phyloP scores from a whole-genome alignment of 2,888 invertebrate genomes.

The Embidobia sp. region DNA sequence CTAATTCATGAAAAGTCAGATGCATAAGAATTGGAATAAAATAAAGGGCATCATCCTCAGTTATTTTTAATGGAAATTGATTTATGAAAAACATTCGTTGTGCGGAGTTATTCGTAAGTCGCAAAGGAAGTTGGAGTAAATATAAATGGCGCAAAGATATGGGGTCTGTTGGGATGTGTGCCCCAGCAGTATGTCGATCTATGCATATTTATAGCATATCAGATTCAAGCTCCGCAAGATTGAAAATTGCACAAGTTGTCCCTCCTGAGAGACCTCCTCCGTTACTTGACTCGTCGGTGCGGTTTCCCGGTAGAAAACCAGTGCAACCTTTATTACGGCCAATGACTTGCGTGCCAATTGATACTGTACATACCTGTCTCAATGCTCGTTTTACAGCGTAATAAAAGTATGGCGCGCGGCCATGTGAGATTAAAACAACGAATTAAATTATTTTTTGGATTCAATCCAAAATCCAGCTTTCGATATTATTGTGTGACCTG shows the following conservation, averaged over 20 bases:
- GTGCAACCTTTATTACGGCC: conserved; percentile 28
- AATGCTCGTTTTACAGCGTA: conserved; percentile 28
- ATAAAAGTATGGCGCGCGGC: conserved; percentile 36
- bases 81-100: conserved; percentile 39
- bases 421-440: conserved; percentile 43
- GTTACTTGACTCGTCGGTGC: conserved; percentile 31
- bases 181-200: conserved; percentile 43
- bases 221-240: conserved; percentile 49
- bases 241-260: conserved; percentile 52
- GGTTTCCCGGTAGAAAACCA: conserved; percentile 6
- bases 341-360: conserved; percentile 34
- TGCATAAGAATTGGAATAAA: conserved; percentile 10
- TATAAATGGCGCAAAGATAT: conserved; percentile 30
- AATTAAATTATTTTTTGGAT: conserved; percentile 52
- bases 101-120: conserved; percentile 31
- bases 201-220: conserved; percentile 55
- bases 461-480: conserved; percentile 8
- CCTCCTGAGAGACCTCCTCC: conserved; percentile 36
- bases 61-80: conserved; percentile 29
- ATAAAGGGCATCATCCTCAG: conserved; percentile 1
- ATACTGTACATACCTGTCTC: conserved; percentile 21
- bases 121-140: conserved; percentile 26
- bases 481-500: conserved; percentile 1
- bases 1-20: neutral
- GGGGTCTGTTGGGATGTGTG: conserved; percentile 45